These are phyloP conservation scores for Theocolax elegans DNA, from an alignment of 1,140 invertebrate genomes.

Conservation along the genomic window DNA sequence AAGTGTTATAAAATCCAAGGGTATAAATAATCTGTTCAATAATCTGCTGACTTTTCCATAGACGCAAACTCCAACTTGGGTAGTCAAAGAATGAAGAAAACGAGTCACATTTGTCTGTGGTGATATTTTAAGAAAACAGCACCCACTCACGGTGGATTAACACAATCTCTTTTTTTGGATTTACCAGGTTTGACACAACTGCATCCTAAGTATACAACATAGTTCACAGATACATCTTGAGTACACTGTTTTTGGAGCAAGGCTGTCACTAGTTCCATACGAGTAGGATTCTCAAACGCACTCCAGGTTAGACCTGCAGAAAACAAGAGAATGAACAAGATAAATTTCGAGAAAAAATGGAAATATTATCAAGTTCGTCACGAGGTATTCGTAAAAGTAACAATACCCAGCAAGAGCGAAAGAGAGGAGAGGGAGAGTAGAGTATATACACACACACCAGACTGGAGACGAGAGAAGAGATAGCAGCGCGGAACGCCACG, in stretches of 20 bases:
- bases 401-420: neutral
- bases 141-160: neutral
- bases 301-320: neutral
- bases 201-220: too few relatives aligned
- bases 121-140: neutral
- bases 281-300: neutral
- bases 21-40: neutral
- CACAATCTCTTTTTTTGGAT: too few relatives aligned
- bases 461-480: neutral
- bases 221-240: too few relatives aligned
- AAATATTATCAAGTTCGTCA: neutral
- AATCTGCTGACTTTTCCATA: slow-evolving; percentile 1
- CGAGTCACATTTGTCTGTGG: neutral
- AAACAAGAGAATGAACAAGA: too few relatives aligned
- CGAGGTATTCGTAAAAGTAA: slow-evolving; percentile 8
- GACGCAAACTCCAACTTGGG: too few relatives aligned
- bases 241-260: too few relatives aligned
- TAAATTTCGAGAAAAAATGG: neutral
- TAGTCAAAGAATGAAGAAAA: slow-evolving; percentile 7
- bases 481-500: neutral
- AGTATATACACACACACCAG: neutral
- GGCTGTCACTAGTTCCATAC: too few relatives aligned
- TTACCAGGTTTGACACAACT: too few relatives aligned
- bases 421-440: neutral
- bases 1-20: neutral